Conservation (phyloP, 2,797 vertebrate species). For the Sebastes kiyomatsui region DNA sequence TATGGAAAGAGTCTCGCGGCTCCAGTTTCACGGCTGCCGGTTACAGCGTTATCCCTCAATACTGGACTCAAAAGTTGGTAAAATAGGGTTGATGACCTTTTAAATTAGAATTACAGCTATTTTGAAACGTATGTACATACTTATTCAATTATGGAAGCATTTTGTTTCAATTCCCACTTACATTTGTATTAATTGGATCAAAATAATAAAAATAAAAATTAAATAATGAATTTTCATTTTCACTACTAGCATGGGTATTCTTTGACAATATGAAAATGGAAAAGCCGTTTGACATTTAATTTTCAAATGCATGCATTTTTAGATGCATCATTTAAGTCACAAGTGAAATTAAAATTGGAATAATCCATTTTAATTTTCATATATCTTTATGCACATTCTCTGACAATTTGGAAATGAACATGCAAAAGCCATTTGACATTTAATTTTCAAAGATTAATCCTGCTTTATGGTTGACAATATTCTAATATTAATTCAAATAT, state of each 20-base stretch:
- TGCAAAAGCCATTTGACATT: too few species aligned
- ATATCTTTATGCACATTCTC: not conserved
- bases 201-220: not conserved
- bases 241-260: not conserved
- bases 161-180: not conserved
- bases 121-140: too few species aligned
- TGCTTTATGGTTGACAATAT: too few species aligned
- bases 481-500: too few species aligned
- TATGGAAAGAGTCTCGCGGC: too few species aligned
- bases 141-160: not conserved
- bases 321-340: not conserved
- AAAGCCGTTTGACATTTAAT: not conserved
- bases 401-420: not conserved
- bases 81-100: not conserved
- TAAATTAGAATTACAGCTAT: not conserved
- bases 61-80: not conserved
- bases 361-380: not conserved
- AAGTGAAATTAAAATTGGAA: not conserved
- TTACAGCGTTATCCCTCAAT: too few species aligned
- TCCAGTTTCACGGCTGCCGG: fast-evolving
- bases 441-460: too few species aligned
- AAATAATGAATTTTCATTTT: not conserved
- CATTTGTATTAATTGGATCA: not conserved
- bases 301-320: not conserved
- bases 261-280: not conserved